Evolutionary conservation across 2,888 invertebrate species (phyloP).

Genomic region (Strigamia crassipes): DNA sequence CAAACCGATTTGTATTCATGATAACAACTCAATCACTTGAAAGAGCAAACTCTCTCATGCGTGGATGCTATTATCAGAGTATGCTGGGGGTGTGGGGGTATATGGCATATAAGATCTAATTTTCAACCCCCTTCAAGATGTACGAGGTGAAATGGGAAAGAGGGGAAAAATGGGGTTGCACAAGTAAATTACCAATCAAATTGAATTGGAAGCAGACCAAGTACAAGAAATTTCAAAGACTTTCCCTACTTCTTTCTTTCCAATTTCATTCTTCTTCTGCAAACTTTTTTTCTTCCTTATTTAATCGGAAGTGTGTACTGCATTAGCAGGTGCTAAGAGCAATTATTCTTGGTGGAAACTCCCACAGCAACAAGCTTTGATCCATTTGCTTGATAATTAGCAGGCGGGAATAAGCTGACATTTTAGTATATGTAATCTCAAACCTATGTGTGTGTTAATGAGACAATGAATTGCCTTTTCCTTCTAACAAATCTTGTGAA

Average conservation of each 20-base stretch:
- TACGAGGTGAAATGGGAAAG: constrained; percentile 28
- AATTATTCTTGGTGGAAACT: constrained; percentile 12
- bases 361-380: constrained; percentile 25
- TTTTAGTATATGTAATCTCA: constrained; percentile 38
- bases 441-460: constrained; percentile 35
- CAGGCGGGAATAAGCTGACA: constrained; percentile 32
- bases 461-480: constrained; percentile 28
- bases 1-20: constrained; percentile 42
- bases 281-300: neutral
- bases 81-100: constrained; percentile 27
- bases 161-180: neutral
- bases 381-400: constrained; percentile 38
- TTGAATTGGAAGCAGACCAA: constrained; percentile 17
- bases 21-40: constrained; percentile 37
- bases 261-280: neutral
- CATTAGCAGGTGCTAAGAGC: constrained; percentile 23
- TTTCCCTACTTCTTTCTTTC: neutral
- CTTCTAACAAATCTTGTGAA: constrained; percentile 38
- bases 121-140: constrained; percentile 15
- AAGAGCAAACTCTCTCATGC: constrained; percentile 40
- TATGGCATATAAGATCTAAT: constrained; percentile 20
- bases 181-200: constrained; percentile 35
- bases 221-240: neutral
- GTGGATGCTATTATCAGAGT: constrained; percentile 42
- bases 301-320: neutral